Evolutionary conservation across 2,113 vertebrate genomes (phyloP).

Genomic region (Myanophis thanlyinensis): DNA sequence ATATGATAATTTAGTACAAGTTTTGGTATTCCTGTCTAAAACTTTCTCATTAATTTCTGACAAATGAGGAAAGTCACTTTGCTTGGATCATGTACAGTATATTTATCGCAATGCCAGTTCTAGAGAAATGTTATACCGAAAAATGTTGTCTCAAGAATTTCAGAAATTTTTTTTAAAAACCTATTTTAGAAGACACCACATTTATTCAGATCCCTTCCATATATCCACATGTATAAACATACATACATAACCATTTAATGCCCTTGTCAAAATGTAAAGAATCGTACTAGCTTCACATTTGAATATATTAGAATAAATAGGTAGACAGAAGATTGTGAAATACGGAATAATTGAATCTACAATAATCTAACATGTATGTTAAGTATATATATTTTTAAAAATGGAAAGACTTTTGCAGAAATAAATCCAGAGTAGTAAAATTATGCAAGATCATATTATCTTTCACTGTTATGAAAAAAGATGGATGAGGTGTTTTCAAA

Average conservation of each 20-base stretch:
- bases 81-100: not conserved
- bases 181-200: not conserved
- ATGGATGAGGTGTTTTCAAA: not conserved
- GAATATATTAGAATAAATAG: not conserved
- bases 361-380: not conserved
- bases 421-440: not conserved
- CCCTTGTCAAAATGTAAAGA: not conserved
- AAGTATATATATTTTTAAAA: not conserved
- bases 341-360: not conserved
- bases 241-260: not conserved
- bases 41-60: not conserved
- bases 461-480: not conserved
- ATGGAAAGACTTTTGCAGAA: not conserved
- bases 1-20: not conserved
- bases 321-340: not conserved
- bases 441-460: not conserved
- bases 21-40: not conserved
- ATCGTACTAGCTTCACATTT: not conserved
- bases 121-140: not conserved
- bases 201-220: not conserved
- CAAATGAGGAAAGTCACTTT: not conserved
- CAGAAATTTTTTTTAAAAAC: not conserved
- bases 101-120: not conserved
- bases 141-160: not conserved
- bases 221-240: not conserved